phyloP scores from a whole-genome alignment of 1,140 invertebrate species.

The Drosophila equinoxialis region DNA sequence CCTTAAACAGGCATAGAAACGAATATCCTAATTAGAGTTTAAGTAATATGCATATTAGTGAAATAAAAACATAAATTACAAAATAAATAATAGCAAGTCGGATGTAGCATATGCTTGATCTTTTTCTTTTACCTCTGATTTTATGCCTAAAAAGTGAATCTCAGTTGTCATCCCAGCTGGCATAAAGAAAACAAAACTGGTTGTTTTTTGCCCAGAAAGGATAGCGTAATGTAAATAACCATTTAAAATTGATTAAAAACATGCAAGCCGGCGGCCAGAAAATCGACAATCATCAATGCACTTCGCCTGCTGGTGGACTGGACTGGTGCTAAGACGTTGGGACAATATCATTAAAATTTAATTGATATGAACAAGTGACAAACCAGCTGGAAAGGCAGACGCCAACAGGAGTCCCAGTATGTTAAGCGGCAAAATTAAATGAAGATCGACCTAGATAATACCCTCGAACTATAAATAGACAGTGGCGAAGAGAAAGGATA shows the following conservation, averaged over 20 bases:
- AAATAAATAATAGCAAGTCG: slow-evolving; percentile 1
- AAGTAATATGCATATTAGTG: slow-evolving; percentile 56
- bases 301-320: not conserved
- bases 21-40: slow-evolving; percentile 74
- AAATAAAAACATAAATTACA: slow-evolving; percentile 43
- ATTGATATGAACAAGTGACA: slow-evolving; percentile 80
- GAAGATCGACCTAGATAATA: not conserved
- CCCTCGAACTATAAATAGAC: not conserved
- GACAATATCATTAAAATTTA: slow-evolving; percentile 80
- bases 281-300: slow-evolving; percentile 18
- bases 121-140: not conserved
- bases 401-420: not conserved
- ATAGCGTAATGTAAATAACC: slow-evolving; percentile 66
- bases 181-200: slow-evolving; percentile 38
- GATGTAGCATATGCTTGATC: not conserved
- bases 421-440: slow-evolving; percentile 4
- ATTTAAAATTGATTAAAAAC: slow-evolving; percentile 81
- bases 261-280: slow-evolving; percentile 48
- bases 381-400: slow-evolving; percentile 45
- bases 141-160: slow-evolving; percentile 10
- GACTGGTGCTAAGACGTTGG: slow-evolving; percentile 12
- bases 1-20: slow-evolving; percentile 30
- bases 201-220: slow-evolving; percentile 11
- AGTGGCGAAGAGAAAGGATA: too few relatives aligned
- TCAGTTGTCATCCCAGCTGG: slow-evolving; percentile 8